Evolutionary conservation across 2,888 invertebrate species (phyloP), one percentile per base, ranked within the genome.

Genomic region (Coleophora deauratella): DNA sequence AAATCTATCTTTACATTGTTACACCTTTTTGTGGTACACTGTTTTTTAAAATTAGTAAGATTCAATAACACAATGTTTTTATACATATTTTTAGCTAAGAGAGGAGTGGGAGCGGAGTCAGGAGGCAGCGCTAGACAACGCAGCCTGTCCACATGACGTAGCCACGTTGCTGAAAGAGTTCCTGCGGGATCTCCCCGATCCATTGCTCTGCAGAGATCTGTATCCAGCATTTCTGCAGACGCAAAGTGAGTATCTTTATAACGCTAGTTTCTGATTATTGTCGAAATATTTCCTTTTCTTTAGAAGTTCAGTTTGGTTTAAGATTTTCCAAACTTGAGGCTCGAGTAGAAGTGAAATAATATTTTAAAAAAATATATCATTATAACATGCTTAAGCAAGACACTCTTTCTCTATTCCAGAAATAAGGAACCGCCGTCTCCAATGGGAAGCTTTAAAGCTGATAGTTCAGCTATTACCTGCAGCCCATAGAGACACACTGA

Each of bases 91-190:
- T 33, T 73, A 97, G 95, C 82, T 97, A 50, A 88, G 96, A 35
- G 97, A 97, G 68, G 95, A 95, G 49, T 96, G 97, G 80, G 96
- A 97, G 79, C 90, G 91, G 47, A 95, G 94, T 12, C 89, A 90
- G 56, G 91, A 91, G 59, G 88, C 89, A 10, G 87, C 89, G 44
- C 84, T 97, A 55, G 92, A 92, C 51, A 88, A 91, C 9, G 93
- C 94, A 35, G 93, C 93, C 57, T 94, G 95, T 76, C 96, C 97
- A 1, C 97, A 98, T 74, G 97, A 98, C 69, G 95, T 97, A 42
- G 97, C 96, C 8, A 94, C 96, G 0, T 87, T 98, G 33, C 88
- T 98, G 28, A 98, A 98, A 72, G 97, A 97, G 78, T 98, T 93
- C 84, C 91, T 98, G 53, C 86, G 98, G 38, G 97, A 98, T 70